Evolutionary conservation across 2,888 invertebrate species (phyloP).

Genomic region (Drosophila hamatofila): DNA sequence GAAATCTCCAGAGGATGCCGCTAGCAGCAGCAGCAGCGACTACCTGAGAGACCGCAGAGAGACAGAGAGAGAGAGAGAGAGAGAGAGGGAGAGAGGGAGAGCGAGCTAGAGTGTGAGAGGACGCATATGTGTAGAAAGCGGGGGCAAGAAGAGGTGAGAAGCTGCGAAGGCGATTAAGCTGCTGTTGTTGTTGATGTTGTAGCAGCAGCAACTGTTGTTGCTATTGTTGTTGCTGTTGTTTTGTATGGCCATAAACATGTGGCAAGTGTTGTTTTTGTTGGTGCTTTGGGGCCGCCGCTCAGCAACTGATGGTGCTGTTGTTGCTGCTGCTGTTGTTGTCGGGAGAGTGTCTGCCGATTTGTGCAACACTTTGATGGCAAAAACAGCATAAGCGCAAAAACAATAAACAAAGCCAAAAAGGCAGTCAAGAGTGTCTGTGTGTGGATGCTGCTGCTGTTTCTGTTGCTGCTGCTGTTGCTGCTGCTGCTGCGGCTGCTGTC

Average conservation of each 20-base stretch:
- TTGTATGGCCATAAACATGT: slow-evolving; percentile 66
- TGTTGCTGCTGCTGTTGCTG: slow-evolving; percentile 27
- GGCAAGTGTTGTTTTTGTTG: slow-evolving; percentile 60
- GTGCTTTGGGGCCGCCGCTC: slow-evolving; percentile 37
- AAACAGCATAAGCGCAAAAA: slow-evolving; percentile 65
- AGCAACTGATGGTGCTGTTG: slow-evolving; percentile 26
- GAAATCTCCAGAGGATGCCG: slow-evolving; percentile 60
- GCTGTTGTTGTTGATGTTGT: slow-evolving; percentile 41
- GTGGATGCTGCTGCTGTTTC: slow-evolving; percentile 20
- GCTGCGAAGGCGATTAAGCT: slow-evolving; percentile 66
- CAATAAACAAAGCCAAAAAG: slow-evolving; percentile 68
- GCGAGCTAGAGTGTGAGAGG: slow-evolving; percentile 2
- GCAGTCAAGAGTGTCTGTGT: slow-evolving; percentile 17
- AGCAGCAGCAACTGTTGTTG: slow-evolving; percentile 21
- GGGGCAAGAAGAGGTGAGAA: slow-evolving; percentile 30
- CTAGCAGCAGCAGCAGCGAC: slow-evolving; percentile 17
- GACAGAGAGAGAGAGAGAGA: slow-evolving; percentile 6
- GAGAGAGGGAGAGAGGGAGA: slow-evolving; percentile 6
- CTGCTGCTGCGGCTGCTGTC: slow-evolving; percentile 26
- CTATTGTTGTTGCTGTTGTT: slow-evolving; percentile 37
- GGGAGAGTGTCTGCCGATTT: slow-evolving; percentile 73
- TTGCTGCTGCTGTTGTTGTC: slow-evolving; percentile 27
- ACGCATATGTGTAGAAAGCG: slow-evolving; percentile 2
- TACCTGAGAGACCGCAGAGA: slow-evolving; percentile 33
- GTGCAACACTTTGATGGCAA: slow-evolving; percentile 79